Base-by-base conservation (phyloP, 2,888 invertebrate genomes). In the Pammene fasciana region DNA sequence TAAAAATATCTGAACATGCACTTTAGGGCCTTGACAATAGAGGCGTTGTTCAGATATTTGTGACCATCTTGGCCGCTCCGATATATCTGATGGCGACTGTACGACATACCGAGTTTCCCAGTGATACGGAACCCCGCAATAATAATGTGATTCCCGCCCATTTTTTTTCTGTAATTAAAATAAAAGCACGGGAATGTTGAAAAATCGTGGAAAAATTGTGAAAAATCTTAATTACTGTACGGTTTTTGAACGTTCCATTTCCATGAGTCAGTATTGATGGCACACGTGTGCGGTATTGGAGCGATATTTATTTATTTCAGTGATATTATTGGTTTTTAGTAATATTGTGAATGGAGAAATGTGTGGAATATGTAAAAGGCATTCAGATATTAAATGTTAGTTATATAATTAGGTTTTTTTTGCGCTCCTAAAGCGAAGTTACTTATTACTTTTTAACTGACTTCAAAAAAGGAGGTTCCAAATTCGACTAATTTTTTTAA, bases 171-270 rank as follows among this genome's bases (percentile, higher is more conserved):
- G 56, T 56, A 65, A 65, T 50, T 52, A 52, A 62, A 62, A 62
- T 52, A 46, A 46, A 65, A 55, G 13, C 46, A 38, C 16, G 18
- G 16, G 0, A 38, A 55, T 9, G 65, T n/a, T 56, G 18, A 38
- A 64, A 55, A 56, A 65, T 46, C 48, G 59, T 4, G 38, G 18
- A 38, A 64, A 55, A 56, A 65, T 46, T 38, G 59, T 4, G 38
- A 18, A 56, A 54, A 56, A 48, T 65, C 65, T 56, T 48, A 48
- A 65, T 65, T 48, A 65, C 54, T 18, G n/a, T 36, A 26, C 14
- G 34, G 46, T 55, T 55, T 65, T 46, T 56, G 48, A 46, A 38
- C 56, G 18, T 18, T 34, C 46, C 65, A 56, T 41, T 41, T 52
- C 62, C 50, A 41, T 41, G 62, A 62, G 62, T n/a, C 9, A 18